Evolutionary conservation across 2,797 vertebrate species (phyloP).

Genomic region (Chaetophractus vellerosus): DNA sequence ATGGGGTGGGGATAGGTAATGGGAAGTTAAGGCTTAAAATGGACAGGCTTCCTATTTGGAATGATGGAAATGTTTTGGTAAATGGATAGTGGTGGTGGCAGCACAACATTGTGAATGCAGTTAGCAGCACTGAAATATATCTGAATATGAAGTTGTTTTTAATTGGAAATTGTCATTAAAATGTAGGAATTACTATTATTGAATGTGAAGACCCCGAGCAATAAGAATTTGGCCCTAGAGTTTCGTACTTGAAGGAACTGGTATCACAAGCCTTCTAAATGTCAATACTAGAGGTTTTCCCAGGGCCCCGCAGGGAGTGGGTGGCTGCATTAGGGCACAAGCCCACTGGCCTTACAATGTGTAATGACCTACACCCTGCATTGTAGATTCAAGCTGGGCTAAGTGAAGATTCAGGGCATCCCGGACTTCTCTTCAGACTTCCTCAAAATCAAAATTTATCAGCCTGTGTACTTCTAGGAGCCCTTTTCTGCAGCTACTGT

Average conservation of each 20-base stretch:
- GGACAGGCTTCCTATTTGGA: too few relatives aligned
- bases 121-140: too few relatives aligned
- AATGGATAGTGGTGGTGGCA: too few relatives aligned
- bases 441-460: slow-evolving; percentile 39
- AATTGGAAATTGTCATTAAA: background rate
- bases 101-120: too few relatives aligned
- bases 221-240: background rate
- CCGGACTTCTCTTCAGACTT: background rate
- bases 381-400: background rate
- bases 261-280: background rate
- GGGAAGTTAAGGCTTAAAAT: too few relatives aligned
- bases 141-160: background rate
- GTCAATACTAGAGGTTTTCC: background rate
- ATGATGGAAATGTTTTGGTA: too few relatives aligned
- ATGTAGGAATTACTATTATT: background rate
- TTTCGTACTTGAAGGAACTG: background rate
- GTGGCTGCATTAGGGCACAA: background rate
- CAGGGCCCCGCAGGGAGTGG: background rate
- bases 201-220: slow-evolving; percentile 34
- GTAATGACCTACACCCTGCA: background rate
- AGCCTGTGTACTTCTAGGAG: background rate
- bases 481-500: background rate
- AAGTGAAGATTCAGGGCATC: background rate
- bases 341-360: background rate
- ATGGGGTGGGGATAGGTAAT: too few relatives aligned